Base-by-base conservation (phyloP, 2,888 invertebrate genomes). In the Sphaeridia pumilis region DNA sequence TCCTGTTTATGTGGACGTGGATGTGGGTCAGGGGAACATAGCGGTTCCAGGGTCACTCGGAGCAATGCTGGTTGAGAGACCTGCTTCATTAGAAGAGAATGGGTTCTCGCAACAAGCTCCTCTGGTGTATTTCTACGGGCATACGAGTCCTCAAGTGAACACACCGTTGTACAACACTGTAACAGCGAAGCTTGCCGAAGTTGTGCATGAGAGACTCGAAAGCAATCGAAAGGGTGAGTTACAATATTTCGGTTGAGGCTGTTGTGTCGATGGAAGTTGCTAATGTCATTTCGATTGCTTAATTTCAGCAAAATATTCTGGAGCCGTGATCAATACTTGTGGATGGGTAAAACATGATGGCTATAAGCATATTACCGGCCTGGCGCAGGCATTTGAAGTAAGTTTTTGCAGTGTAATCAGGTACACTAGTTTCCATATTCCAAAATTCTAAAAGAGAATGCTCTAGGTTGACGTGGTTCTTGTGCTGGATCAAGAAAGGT, bases 331-430 rank as follows among this genome's bases (percentile, higher is more conserved):
- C 60, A 98, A 98, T 71, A 97, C 97, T 0, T 93, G 94, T 65
- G 97, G 97, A 0, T 98, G 94, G 94, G 83, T 95, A 2, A 92
- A 93, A 71, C 87, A 83, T 0, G 82, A 78, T 0, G 97, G 95
- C 0, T 97, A 93, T 70, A 83, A 83, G 66, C 78, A 87, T 50
- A 70, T 98, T 12, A 79, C 87, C 2, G 86, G 89, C 66, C 83
- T 89, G 0, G 92, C 93, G 0, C 84, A 88, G 66, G 85, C 88
- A 0, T 97, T 97, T 72, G 92, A 94, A 76, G 93, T 56, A 44
- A 46, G 26, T 70, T 20, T 10, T 12, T 31, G 14, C 7, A 31
- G 7, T 7, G 10, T 10, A 31, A 31, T 31, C 31, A 31, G 14
- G 14, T 31, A 10, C 14, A 31, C 7, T 31, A 10, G 31, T 2